phyloP scores from a whole-genome alignment of 2,797 vertebrate species.

The Sitta carolinensis region DNA sequence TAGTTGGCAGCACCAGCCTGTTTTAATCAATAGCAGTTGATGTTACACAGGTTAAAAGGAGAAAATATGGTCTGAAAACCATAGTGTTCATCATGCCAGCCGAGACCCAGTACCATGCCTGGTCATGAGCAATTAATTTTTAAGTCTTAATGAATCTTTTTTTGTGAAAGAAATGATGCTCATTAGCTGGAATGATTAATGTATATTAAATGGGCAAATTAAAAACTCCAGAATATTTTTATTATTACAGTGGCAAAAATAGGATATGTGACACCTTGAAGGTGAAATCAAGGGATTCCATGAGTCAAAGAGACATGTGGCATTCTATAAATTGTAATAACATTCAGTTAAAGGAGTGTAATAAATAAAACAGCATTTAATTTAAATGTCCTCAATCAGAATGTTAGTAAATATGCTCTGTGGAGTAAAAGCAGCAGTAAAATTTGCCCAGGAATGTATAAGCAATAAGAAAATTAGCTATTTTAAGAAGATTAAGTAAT shows the following conservation, averaged over 20 bases:
- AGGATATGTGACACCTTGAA: neutral
- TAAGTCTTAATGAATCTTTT: conserved; percentile 52
- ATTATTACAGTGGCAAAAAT: neutral
- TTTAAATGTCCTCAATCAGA: neutral
- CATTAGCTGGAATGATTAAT: conserved; percentile 21
- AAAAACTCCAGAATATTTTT: neutral
- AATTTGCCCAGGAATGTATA: neutral
- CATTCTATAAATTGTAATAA: neutral
- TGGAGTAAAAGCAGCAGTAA: neutral
- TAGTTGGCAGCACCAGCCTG: neutral
- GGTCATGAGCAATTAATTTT: conserved; percentile 50
- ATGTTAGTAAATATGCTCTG: neutral
- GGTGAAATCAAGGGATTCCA: neutral
- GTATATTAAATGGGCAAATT: neutral
- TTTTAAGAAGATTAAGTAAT: neutral
- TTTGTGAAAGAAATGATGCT: conserved; percentile 15
- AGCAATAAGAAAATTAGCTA: neutral
- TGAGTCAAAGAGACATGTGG: neutral
- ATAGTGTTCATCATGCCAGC: conserved; percentile 6
- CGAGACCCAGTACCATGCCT: neutral
- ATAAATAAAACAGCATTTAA: neutral
- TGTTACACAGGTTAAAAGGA: neutral
- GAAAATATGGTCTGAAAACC: conserved; percentile 25
- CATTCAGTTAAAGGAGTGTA: neutral
- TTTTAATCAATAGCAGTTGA: conserved; percentile 15